Conservation (phyloP, 2,113 vertebrate species). For the Psammodynastes pulverulentus region DNA sequence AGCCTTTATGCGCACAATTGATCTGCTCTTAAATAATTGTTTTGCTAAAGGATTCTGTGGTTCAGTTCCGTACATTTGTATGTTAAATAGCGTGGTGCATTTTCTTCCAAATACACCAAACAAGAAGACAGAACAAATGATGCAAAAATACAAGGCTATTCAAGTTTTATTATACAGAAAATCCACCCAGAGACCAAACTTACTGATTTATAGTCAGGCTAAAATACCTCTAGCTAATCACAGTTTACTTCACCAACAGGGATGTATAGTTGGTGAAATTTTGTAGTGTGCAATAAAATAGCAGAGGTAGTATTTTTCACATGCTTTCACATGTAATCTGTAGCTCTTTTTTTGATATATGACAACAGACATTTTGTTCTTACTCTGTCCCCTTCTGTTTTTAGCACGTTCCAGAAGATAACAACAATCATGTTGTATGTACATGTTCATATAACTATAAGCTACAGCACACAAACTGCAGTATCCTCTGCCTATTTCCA, state of each 20-base stretch:
- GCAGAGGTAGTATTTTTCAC: not conserved
- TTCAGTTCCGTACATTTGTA: not conserved
- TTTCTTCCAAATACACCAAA: not conserved
- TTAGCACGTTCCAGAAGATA: not conserved
- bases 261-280: accelerated
- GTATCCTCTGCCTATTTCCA: conserved; percentile 62
- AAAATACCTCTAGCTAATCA: not conserved
- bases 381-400: not conserved
- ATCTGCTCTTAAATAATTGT: not conserved
- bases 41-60: not conserved
- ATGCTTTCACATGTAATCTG: not conserved
- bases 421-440: not conserved
- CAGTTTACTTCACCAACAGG: not conserved
- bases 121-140: not conserved
- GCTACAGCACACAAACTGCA: not conserved
- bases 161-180: not conserved
- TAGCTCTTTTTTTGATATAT: not conserved
- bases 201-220: not conserved
- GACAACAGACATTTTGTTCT: not conserved
- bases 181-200: not conserved
- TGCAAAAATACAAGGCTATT: not conserved
- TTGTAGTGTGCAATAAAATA: not conserved
- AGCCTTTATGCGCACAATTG: not conserved
- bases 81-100: not conserved
- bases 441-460: not conserved